phyloP scores from a whole-genome alignment of 2,888 invertebrate genomes.

The Trypoxylon attenuatum region DNA sequence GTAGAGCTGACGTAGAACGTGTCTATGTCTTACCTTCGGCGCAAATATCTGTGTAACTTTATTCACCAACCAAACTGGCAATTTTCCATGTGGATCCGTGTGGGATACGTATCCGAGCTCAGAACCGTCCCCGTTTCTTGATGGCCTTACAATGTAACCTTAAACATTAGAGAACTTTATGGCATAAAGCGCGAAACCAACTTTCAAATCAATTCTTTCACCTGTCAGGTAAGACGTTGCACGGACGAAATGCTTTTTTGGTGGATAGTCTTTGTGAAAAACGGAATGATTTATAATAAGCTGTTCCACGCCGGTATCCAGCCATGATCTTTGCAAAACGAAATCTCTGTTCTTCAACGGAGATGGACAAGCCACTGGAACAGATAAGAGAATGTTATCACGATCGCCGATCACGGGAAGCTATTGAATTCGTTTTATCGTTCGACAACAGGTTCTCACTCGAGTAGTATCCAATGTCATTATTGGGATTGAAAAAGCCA shows the following conservation, averaged over 20 bases:
- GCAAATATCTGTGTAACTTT: conserved; percentile 90
- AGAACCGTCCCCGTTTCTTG: conserved; percentile 79
- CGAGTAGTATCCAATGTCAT: conserved; percentile 94
- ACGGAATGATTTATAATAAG: conserved; percentile 94
- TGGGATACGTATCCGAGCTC: conserved; percentile 92
- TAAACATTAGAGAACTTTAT: conserved; percentile 9
- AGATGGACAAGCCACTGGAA: conserved; percentile 88
- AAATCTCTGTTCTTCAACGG: conserved; percentile 94
- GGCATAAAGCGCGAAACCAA: background rate
- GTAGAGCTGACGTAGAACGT: background rate
- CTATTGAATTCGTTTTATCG: background rate
- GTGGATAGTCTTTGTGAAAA: conserved; percentile 89
- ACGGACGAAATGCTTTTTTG: conserved; percentile 87
- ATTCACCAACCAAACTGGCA: conserved; percentile 94
- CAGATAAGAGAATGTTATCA: conserved; percentile 6
- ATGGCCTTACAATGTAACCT: conserved; percentile 81
- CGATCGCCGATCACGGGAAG: background rate
- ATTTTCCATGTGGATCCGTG: conserved; percentile 90
- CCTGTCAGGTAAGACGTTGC: conserved; percentile 81
- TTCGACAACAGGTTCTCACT: conserved; percentile 77
- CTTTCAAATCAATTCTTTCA: conserved; percentile 42
- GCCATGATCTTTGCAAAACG: conserved; percentile 93
- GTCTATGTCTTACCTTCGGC: conserved; percentile 79
- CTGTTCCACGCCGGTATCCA: conserved; percentile 90
- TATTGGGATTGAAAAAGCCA: conserved; percentile 93